A percentile compares a stretch with the other conserved stretches of the same genome.
phyloP scores from a whole-genome alignment of 1,140 invertebrate genomes.

The Tetranychus cinnabarinus region DNA sequence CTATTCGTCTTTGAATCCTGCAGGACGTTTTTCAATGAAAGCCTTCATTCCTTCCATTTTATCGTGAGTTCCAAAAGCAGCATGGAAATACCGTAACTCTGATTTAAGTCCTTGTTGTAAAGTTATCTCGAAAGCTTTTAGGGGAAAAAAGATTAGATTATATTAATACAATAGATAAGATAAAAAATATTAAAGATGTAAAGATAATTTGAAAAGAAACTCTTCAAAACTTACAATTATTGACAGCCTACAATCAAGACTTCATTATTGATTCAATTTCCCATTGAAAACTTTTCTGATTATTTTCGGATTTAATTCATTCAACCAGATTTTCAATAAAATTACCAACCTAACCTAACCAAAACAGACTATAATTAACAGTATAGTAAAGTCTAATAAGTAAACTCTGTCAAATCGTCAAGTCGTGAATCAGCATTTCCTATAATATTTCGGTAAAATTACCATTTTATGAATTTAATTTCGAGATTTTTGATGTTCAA shows the following conservation, averaged over 20 bases:
- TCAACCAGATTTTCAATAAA: too few species aligned
- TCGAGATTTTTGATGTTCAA: too few species aligned
- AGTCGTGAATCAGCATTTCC: too few species aligned
- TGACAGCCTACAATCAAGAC: constrained; percentile 39
- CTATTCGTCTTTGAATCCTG: constrained; percentile 44
- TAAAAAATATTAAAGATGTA: not conserved
- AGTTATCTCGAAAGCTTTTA: constrained; percentile 55
- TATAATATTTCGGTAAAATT: too few species aligned
- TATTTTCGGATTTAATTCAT: too few species aligned
- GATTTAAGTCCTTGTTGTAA: constrained; percentile 62
- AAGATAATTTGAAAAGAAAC: not conserved
- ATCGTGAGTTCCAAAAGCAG: constrained; percentile 61
- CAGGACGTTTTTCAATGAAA: constrained; percentile 64
- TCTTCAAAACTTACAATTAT: constrained; percentile 31
- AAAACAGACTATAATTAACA: too few species aligned
- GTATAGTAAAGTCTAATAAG: too few species aligned
- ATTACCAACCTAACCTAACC: too few species aligned
- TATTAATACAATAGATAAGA: not conserved
- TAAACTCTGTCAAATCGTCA: too few species aligned
- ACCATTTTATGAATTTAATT: too few species aligned
- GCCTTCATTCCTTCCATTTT: constrained; percentile 81
- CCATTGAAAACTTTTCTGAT: too few species aligned
- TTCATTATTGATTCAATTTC: too few species aligned
- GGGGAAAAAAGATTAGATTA: constrained; percentile 1
- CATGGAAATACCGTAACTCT: constrained; percentile 72